Conservation (phyloP, 2,797 vertebrate genomes). For the Bucorvus abyssinicus region DNA sequence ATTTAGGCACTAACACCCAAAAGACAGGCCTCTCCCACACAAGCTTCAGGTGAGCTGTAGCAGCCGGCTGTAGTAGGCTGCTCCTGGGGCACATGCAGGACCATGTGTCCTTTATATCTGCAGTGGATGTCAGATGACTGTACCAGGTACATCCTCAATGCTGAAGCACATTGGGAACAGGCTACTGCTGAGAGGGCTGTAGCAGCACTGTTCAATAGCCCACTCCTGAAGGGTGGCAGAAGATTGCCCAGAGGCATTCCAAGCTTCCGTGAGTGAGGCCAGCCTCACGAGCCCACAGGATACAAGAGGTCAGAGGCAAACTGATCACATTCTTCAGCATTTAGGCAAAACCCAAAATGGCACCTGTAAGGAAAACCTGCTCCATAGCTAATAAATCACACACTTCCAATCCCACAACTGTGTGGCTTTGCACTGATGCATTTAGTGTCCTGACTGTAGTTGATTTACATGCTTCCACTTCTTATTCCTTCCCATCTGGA, state of each 20-base stretch:
- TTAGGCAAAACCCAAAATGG: background rate
- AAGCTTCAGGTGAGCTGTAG: background rate
- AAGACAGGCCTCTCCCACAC: background rate
- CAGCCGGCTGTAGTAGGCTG: background rate
- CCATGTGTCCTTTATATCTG: rapidly evolving
- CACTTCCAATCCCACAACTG: background rate
- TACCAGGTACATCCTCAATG: background rate
- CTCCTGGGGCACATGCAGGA: background rate
- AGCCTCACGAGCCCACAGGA: rapidly evolving
- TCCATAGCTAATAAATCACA: background rate
- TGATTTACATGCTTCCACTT: background rate
- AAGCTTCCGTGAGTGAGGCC: background rate
- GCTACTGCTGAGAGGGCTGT: background rate
- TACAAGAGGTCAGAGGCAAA: background rate
- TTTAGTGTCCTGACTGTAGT: background rate
- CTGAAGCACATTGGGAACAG: background rate
- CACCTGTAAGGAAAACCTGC: background rate
- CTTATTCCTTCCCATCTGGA: background rate
- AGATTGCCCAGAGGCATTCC: background rate
- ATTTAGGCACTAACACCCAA: background rate
- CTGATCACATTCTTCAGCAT: background rate
- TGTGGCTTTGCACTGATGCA: background rate
- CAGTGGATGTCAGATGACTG: background rate
- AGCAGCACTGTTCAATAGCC: background rate
- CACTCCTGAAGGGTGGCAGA: background rate